Conservation (phyloP, 2,797 vertebrate species). For the Myiotriccus ornatus region DNA sequence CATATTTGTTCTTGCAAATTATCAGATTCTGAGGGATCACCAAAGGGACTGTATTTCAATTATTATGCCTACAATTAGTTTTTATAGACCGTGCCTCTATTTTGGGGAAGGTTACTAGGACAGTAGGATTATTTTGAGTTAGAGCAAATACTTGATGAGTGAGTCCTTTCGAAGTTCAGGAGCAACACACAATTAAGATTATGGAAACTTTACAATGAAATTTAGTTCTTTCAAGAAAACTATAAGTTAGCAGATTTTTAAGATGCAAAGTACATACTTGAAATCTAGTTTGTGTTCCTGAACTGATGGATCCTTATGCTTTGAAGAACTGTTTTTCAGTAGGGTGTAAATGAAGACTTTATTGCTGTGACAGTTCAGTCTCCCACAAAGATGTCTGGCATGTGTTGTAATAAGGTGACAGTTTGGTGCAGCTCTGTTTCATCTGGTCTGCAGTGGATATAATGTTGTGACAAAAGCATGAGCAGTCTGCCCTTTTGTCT, state of each 20-base stretch:
- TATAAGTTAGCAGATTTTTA: background rate
- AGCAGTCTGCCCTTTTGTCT: background rate
- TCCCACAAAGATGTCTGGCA: background rate
- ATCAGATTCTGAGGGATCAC: background rate
- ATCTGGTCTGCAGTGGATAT: background rate
- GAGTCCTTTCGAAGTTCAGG: background rate
- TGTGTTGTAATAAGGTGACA: background rate
- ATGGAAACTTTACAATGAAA: background rate
- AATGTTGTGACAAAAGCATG: background rate
- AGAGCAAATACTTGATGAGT: background rate
- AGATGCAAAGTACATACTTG: background rate
- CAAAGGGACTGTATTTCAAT: background rate
- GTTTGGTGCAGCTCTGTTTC: background rate
- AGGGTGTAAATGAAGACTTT: background rate
- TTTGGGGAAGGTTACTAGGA: background rate
- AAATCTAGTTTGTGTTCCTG: background rate
- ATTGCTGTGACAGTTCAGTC: background rate
- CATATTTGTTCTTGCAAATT: background rate
- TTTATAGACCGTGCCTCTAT: background rate
- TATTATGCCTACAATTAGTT: background rate
- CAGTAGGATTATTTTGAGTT: background rate
- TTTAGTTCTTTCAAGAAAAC: background rate
- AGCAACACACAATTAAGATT: background rate
- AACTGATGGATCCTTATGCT: background rate
- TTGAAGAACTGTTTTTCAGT: background rate